These are phyloP conservation scores for Iguana delicatissima DNA, from an alignment of 2,797 vertebrate species.

Conservation along the genomic window DNA sequence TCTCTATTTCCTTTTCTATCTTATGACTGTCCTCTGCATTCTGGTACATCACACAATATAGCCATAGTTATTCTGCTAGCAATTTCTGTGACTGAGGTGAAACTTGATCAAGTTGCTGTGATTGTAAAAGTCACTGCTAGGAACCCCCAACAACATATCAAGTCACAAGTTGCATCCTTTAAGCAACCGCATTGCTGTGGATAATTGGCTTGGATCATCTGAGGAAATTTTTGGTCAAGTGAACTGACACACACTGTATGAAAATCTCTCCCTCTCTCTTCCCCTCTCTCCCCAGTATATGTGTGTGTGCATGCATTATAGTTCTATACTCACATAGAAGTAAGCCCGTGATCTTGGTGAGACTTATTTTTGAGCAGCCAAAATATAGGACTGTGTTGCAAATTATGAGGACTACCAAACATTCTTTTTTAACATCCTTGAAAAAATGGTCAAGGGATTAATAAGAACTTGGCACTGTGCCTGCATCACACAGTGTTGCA, in stretches of 20 bases:
- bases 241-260: background rate
- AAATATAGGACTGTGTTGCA: background rate
- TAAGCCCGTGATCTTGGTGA: background rate
- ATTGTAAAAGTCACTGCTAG: background rate
- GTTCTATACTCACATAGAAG: background rate
- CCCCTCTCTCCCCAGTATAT: no score
- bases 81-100: background rate
- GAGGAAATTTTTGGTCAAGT: background rate
- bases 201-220: background rate
- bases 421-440: slow-evolving; percentile 28
- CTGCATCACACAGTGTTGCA: no score
- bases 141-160: background rate
- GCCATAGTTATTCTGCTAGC: background rate
- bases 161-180: background rate
- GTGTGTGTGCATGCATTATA: background rate
- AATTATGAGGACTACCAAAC: background rate
- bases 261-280: background rate
- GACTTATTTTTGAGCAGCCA: background rate
- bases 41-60: background rate
- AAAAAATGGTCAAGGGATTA: slow-evolving; percentile 34
- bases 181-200: background rate
- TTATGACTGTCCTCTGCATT: background rate
- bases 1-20: background rate
- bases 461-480: background rate
- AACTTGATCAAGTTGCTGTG: background rate